Evolutionary conservation across 2,888 invertebrate genomes (phyloP), one percentile per base, ranked within the genome.

Genomic region (Cataglyphis livida): DNA sequence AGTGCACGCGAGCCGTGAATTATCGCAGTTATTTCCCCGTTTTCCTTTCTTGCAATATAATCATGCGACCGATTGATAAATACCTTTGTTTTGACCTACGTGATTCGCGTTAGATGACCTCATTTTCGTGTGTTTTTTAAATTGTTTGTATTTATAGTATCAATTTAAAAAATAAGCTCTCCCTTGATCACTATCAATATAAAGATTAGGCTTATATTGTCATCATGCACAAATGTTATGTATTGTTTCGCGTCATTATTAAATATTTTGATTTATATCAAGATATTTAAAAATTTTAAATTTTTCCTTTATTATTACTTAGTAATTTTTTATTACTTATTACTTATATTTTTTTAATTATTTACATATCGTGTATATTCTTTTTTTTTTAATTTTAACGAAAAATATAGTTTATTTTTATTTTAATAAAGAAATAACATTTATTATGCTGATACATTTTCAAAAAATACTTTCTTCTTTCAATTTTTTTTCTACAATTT

Each of bases 21-120:
- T 71, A 78, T 70, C 41, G 28, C 57, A 41, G 10, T 71, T 57
- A 41, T 3, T n/a, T 10, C 51, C 51, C n/a, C 9, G 9, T 71
- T 70, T 78, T 6, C 6, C 12, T 57, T 76, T 76, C 6, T 76
- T 70, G 4, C 54, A 57, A 41, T 41, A 57, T n/a, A 28, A 61
- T 21, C 18, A 21, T n/a, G n/a, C 25, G n/a, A 79, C 25, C 15
- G 15, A 35, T 6, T 44, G 7, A 9, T 7, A 12, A 62, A 51
- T 62, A 44, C 18, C 18, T 61, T 76, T 81, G 57, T 54, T 54
- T 44, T 28, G 18, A 41, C 18, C 10, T 21, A 28, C n/a, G 12
- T 73, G 35, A 75, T 57, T 62, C 25, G 35, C 12, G n/a, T 57
- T 25, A 44, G 4, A 18, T 28, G 57, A 64, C 12, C 28, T 3